A percentile compares a stretch with the other conserved stretches of the same genome.
Conservation (phyloP, 2,888 invertebrate genomes). For the Heliconius cydno region DNA sequence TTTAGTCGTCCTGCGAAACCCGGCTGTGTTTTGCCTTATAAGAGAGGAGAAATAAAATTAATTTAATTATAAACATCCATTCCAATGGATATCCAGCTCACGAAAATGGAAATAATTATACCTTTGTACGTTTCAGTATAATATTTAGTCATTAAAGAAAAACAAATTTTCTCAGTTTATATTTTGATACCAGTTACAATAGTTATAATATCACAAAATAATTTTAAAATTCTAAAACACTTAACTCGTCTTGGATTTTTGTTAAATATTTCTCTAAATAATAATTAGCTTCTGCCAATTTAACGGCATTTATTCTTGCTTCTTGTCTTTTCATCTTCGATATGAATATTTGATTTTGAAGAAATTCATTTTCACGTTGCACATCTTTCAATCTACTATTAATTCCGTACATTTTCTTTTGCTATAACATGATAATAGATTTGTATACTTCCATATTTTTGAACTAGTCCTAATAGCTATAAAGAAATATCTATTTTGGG, state of each 20-base stretch:
- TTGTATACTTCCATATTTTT: background rate
- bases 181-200: background rate
- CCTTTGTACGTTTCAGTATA: too few relatives aligned
- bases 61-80: background rate
- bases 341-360: conserved; percentile 57
- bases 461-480: too few relatives aligned
- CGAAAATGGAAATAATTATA: too few relatives aligned
- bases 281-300: conserved; percentile 66
- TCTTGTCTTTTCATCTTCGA: conserved; percentile 62
- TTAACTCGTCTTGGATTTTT: conserved; percentile 57
- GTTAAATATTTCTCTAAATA: conserved; percentile 61
- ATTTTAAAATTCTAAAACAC: conserved; percentile 52
- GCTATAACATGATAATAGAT: background rate
- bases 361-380: conserved; percentile 57
- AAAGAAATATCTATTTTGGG: too few relatives aligned
- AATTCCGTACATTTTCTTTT: conserved; percentile 43
- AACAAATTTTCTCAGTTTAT: background rate
- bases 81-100: background rate
- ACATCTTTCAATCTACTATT: conserved; percentile 53
- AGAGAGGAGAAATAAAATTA: background rate
- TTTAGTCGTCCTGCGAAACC: too few relatives aligned
- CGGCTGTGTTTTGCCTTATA: too few relatives aligned
- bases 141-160: background rate
- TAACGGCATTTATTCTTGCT: conserved; percentile 61
- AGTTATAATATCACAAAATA: background rate